Evolutionary conservation across 1,140 invertebrate species (phyloP), one percentile per base, ranked within the genome.

Genomic region (Drosophila mayri): DNA sequence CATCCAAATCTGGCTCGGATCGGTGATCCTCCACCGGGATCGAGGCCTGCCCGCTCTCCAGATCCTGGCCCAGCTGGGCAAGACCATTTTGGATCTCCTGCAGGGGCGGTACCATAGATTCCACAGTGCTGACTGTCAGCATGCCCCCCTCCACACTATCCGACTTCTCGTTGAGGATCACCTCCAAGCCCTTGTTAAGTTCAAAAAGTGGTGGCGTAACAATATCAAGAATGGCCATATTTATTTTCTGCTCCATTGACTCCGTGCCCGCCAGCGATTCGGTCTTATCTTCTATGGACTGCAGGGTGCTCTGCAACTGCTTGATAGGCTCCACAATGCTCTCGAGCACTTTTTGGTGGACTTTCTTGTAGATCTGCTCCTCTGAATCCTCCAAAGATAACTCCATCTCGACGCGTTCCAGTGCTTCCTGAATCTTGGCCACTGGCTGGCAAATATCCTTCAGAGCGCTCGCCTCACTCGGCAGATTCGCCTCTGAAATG

Each of bases 1-100:
- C 54, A 59, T 91, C 91, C 32, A 92, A 49, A 5, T 44, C 65
- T 2, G 70, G 74, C 10, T 93, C 90, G 6, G 61, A 30, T 18
- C 32, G 32, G 2, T 16, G 32, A 3, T 76, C 62, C n/a, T 66
- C 62, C 8, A 54, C 18, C 1, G 52, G 54, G 6, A 70, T 41
- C 5, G 67, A 25, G 10, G 83, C 54, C 61, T 90, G 76, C 18
- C 84, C 84, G 46, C 90, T 78, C 83, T 93, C 73, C 22, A 91
- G 62, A 62, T 91, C 84, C 74, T 93, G 81, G 16, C 91, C 85
- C 71, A 93, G 79, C 28, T 93, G 92, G 0, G 92, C 91, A 10
- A 94, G 64, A 8, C 92, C 93, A 64, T 92, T 93, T 28, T 94
- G 92, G n/a, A 94, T 93, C 81, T 94, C 93, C 66, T 94, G 93